Evolutionary conservation across 2,797 vertebrate species (phyloP).

Genomic region (Eospalax fontanierii): DNA sequence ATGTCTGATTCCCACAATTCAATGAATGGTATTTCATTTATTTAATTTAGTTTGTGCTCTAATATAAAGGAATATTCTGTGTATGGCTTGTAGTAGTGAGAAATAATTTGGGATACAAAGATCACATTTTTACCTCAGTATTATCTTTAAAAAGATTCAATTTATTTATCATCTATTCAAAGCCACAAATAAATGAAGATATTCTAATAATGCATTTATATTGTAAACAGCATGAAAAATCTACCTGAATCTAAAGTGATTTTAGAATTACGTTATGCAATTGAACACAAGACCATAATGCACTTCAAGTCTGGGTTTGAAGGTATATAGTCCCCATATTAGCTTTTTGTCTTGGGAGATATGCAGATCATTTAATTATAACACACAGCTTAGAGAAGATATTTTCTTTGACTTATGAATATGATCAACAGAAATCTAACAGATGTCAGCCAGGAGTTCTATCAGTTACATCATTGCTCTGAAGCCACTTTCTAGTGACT

Average conservation of each 20-base stretch:
- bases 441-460: neutral
- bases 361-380: neutral
- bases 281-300: conserved; percentile 10
- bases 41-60: neutral
- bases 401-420: neutral
- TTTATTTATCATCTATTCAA: conserved; percentile 54
- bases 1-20: neutral
- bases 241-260: neutral
- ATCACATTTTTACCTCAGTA: neutral
- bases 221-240: neutral
- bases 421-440: conserved; percentile 16
- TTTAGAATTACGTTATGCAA: conserved; percentile 29
- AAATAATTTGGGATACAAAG: neutral
- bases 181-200: neutral
- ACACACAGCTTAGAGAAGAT: neutral
- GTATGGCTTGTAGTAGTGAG: neutral
- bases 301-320: neutral
- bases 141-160: neutral
- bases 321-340: neutral
- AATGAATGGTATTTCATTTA: conserved; percentile 9
- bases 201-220: neutral
- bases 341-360: neutral
- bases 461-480: neutral
- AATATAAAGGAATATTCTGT: neutral
- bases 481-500: neutral